Evolutionary conservation across 1,140 invertebrate species (phyloP).

Genomic region (Polypedilum vanderplanki): DNA sequence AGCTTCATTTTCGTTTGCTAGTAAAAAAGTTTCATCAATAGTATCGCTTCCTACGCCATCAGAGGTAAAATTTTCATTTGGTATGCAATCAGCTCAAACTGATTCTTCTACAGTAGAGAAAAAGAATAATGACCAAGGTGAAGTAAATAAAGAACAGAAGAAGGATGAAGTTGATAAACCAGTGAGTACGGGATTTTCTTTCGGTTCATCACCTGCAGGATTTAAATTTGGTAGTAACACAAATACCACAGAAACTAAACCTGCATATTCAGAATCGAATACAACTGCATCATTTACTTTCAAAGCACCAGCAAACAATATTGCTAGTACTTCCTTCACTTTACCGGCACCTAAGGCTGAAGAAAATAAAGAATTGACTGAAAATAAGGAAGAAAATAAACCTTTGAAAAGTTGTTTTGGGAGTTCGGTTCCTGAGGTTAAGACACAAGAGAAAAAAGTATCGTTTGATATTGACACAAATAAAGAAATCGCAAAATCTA

Average conservation of each 20-base stretch:
- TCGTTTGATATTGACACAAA: slow-evolving; percentile 38
- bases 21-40: no score
- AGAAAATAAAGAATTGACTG: slow-evolving; percentile 34
- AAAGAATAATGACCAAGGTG: slow-evolving; percentile 31
- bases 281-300: slow-evolving; percentile 38
- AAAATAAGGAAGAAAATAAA: slow-evolving; percentile 33
- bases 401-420: slow-evolving; percentile 25
- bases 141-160: slow-evolving; percentile 25
- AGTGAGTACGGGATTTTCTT: slow-evolving; percentile 33
- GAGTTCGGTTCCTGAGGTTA: slow-evolving; percentile 30
- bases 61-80: slow-evolving; percentile 46
- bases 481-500: slow-evolving; percentile 33
- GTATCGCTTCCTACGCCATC: slow-evolving; percentile 35
- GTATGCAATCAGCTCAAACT: slow-evolving; percentile 36
- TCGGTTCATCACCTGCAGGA: no score
- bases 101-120: slow-evolving; percentile 31
- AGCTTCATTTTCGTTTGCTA: slow-evolving; percentile 35
- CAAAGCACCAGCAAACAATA: slow-evolving; percentile 30
- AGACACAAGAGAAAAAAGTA: slow-evolving; percentile 43
- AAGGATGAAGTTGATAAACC: slow-evolving; percentile 36
- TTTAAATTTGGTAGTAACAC: slow-evolving; percentile 43
- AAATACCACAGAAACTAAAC: slow-evolving; percentile 1
- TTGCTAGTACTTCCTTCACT: slow-evolving; percentile 25
- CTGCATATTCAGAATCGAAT: slow-evolving; percentile 32
- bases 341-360: slow-evolving; percentile 30